A percentile compares a stretch with the other conserved stretches of the same genome.
Conservation (phyloP, 2,113 vertebrate genomes). For the Morone saxatilis region DNA sequence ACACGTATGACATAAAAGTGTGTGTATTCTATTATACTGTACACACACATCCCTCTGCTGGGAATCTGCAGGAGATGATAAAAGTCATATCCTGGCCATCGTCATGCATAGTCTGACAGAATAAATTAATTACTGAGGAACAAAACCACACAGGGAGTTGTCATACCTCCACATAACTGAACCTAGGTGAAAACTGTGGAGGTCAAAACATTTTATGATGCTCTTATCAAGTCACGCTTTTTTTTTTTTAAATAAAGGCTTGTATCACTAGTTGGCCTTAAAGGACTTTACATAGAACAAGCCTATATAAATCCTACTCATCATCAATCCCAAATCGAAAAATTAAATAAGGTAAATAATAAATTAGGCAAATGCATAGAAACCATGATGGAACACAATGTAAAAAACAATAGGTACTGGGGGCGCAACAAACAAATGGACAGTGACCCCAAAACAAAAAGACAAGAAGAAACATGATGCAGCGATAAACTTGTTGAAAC, state of each 20-base stretch:
- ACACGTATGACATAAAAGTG: too few species aligned
- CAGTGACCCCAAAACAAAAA: neutral
- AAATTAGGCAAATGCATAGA: neutral
- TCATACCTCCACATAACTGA: slow-evolving; percentile 5
- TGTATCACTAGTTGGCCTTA: neutral
- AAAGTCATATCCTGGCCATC: slow-evolving; percentile 19
- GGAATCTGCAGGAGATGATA: slow-evolving; percentile 33
- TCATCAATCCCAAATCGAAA: neutral
- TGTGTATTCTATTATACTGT: neutral
- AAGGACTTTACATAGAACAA: neutral
- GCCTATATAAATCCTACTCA: neutral
- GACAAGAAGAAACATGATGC: neutral
- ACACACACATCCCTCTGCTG: slow-evolving; percentile 4
- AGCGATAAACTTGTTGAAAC: neutral
- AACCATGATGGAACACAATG: neutral
- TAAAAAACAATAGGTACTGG: neutral
- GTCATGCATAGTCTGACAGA: neutral
- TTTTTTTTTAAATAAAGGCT: neutral
- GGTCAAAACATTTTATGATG: neutral
- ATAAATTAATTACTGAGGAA: slow-evolving; percentile 21
- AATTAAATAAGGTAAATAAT: neutral
- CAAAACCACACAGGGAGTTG: slow-evolving; percentile 21
- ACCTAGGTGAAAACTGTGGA: neutral
- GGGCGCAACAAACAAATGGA: neutral
- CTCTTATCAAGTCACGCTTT: neutral